These are phyloP conservation scores for Characodon lateralis DNA, from an alignment of 2,797 vertebrate species.

Conservation along the genomic window DNA sequence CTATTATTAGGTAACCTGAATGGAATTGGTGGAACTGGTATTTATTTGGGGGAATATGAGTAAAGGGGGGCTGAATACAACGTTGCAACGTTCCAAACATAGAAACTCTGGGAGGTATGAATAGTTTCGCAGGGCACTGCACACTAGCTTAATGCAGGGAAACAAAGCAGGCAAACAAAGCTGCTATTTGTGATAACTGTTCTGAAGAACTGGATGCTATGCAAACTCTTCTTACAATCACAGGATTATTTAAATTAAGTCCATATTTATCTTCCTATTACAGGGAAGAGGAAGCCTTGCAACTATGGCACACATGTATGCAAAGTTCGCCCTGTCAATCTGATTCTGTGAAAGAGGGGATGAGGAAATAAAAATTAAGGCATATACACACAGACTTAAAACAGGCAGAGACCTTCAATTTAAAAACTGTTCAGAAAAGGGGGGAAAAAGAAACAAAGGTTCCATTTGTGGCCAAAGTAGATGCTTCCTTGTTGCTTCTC, in stretches of 20 bases:
- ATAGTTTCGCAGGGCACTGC: not conserved
- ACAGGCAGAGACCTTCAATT: no score
- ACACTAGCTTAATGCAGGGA: not conserved
- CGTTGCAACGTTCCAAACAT: not conserved
- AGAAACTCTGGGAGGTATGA: not conserved
- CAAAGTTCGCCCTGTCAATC: slow-evolving; percentile 35
- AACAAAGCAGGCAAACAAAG: slow-evolving; percentile 5
- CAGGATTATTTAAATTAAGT: slow-evolving; percentile 49
- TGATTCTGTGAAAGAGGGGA: slow-evolving; percentile 48
- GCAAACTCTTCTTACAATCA: slow-evolving; percentile 37
- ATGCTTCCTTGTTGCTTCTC: slow-evolving; percentile 15
- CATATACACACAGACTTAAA: not conserved
- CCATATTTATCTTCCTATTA: not conserved
- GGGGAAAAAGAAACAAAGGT: not conserved
- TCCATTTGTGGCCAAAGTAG: not conserved
- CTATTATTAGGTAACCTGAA: not conserved
- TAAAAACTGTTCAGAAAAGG: not conserved
- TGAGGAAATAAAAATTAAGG: slow-evolving; percentile 12
- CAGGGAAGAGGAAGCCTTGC: slow-evolving; percentile 4
- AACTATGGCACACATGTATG: slow-evolving; percentile 10
- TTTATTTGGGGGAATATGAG: not conserved
- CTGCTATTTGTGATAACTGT: slow-evolving; percentile 10
- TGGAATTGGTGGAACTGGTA: not conserved
- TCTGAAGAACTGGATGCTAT: slow-evolving; percentile 28
- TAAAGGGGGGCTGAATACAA: not conserved